Base-by-base conservation (phyloP, 2,113 vertebrate genomes). In the Spilogale gracilis region DNA sequence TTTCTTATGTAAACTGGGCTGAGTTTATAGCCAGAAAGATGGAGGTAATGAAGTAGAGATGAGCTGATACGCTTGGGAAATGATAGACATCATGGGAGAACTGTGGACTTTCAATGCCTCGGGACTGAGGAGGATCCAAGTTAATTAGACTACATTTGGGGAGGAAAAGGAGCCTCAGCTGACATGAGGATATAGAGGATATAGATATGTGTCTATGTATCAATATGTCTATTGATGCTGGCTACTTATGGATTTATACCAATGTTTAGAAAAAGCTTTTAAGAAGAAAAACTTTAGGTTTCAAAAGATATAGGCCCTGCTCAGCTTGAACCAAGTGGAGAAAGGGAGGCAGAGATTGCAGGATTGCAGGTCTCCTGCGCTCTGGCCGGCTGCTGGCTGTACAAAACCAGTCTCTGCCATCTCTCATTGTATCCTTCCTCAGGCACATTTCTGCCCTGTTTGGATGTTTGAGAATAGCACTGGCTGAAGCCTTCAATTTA, bases 401-500 rank as follows among this genome's bases (percentile, higher is more conserved):
- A 5, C 1, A 13, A 12, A 76, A 67, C 27, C 50, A 86, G 86
- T 61, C 25, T 27, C 9, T 60, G 48, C 27, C 65, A 38, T 27
- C 56, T 52, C 60, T 82, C 82, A 79, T 30, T 3, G 1, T 0
- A 6, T 38, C 54, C 83, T 69, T 82, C 60, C n/a, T 65, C 67
- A 90, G 83, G 50, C 25, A 89, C 43, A 5, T 43, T 78, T 86
- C 96, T 90, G 43, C 71, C 88, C 81, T 83, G 73, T 84, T 94
- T 83, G 96, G 43, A 79, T 67, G 84, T 85, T 27, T 95, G 89
- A 91, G 81, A 97, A 85, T 18, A 89, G 80, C 54, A 43, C 54
- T 84, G 84, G 97, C 96, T 95, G 74, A 92, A 96, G 86, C 27
- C 30, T 87, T 94, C 67, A 6, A 9, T 80, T 60, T 61, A 76